Base-by-base conservation (phyloP, 2,797 vertebrate species). In the Myotis myotis region DNA sequence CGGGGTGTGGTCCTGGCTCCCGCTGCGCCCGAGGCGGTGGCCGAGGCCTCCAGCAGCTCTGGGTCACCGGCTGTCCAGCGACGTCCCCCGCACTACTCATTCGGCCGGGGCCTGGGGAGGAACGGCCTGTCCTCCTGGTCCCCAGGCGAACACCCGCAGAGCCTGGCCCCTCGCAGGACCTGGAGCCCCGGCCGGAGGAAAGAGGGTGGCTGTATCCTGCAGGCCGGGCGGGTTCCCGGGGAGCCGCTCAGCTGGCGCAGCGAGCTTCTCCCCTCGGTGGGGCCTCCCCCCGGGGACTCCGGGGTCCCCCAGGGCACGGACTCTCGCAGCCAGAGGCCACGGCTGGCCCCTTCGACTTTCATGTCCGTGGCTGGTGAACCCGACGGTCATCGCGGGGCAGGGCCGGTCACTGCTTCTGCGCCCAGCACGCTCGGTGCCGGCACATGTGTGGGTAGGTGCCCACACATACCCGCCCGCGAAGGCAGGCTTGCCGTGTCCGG, bases 221-320 rank as follows among this genome's bases (percentile, higher is more conserved):
- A 1, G 60, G n/a, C 51, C 9, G 22, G 6, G 20, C 3, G 0
- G 6, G 9, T 3, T 44, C 23, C 70, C 8, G 0, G 2, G 23
- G 64, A 16, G n/a, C 33, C 2, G 0, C 33, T 4, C 0, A 3
- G 47, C 44, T 30, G 0, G 19, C 0, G n/a, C 47, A 28, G 47
- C 0, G 8, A 55, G 82, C 36, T 3, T 9, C n/a, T 38, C 9
- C 6, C n/a, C 3, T 41, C 3, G 0, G 33, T 4, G 0, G 8
- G 55, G 16, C 4, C 15, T 33, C 25, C 25, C 22, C 30, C 44
- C 1, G 0, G 12, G 78, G 75, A 9, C n/a, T 10, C 47, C 1
- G 0, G 6, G 33, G 1, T 38, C 71, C 51, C 41, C 44, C 17
- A 1, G 2, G 38, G 33, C 0, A 0, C 3, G 6, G n/a, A 15